phyloP scores from a whole-genome alignment of 2,888 invertebrate genomes.

The Aphidoletes aphidimyza region DNA sequence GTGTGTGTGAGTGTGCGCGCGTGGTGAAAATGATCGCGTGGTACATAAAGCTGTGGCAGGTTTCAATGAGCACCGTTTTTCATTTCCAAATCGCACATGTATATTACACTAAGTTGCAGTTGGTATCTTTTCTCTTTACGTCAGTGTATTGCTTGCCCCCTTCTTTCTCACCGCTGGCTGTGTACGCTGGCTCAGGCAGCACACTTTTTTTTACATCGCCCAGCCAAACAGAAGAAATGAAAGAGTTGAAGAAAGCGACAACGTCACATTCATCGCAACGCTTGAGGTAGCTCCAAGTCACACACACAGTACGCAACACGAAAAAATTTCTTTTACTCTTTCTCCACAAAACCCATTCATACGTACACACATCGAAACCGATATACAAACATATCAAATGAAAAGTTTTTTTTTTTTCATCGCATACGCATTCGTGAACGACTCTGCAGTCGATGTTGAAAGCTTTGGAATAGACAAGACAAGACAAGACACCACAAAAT shows the following conservation, averaged over 20 bases:
- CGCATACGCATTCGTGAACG: slow-evolving; percentile 38
- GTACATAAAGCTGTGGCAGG: slow-evolving; percentile 1
- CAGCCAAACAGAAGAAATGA: neutral
- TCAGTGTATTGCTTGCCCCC: neutral
- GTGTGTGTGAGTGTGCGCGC: no score
- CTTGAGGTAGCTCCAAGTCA: slow-evolving; percentile 45
- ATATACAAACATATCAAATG: neutral
- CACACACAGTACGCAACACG: slow-evolving; percentile 36
- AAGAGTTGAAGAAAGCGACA: slow-evolving; percentile 33
- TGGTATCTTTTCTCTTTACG: neutral
- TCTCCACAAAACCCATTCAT: no score
- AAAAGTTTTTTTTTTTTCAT: slow-evolving; percentile 20
- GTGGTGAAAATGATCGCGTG: neutral
- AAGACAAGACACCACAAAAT: neutral
- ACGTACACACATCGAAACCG: neutral
- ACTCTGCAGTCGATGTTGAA: no score
- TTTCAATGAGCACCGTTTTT: neutral
- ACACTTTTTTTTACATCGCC: no score
- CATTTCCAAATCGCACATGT: no score
- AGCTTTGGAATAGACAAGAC: neutral
- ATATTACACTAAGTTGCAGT: no score
- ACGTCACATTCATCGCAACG: slow-evolving; percentile 47
- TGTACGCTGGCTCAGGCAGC: neutral
- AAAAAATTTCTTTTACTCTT: neutral
- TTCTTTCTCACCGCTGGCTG: neutral